Percentiles rank a stretch among this genome's conserved stretches.
Conservation (phyloP, 2,888 invertebrate species). For the Calameuta pallipes region DNA sequence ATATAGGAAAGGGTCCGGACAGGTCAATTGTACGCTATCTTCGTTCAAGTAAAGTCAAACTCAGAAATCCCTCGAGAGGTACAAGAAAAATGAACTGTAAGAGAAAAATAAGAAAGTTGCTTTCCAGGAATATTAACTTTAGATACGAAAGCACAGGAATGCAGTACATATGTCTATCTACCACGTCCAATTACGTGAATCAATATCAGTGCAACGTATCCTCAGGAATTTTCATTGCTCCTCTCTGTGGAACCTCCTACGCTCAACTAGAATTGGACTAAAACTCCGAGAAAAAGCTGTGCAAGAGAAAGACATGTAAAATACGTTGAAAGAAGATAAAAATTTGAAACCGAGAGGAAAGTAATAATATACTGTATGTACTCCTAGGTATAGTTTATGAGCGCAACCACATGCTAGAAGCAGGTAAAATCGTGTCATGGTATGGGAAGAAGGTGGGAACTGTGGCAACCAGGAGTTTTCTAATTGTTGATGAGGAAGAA, state of each 20-base stretch:
- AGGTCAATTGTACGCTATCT: not conserved
- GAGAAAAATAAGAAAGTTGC: not conserved
- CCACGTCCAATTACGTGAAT: not conserved
- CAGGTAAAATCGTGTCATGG: not conserved
- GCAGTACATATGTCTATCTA: not conserved
- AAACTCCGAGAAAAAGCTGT: not conserved
- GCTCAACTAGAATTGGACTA: not conserved
- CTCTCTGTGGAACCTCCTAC: not conserved
- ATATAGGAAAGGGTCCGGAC: not conserved
- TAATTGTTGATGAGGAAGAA: slow-evolving; percentile 29
- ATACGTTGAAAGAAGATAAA: not conserved
- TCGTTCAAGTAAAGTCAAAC: not conserved
- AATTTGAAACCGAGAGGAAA: not conserved
- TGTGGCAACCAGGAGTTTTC: slow-evolving; percentile 19
- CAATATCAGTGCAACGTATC: not conserved
- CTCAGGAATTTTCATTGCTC: not conserved
- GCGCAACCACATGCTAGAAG: not conserved
- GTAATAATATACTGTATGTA: not conserved
- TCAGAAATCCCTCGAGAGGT: not conserved
- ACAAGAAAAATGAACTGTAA: not conserved
- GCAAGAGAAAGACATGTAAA: not conserved
- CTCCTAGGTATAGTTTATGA: not conserved
- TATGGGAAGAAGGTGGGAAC: not conserved
- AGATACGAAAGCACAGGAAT: not conserved
- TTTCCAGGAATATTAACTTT: not conserved